A percentile compares a stretch with the other conserved stretches of the same genome.
Evolutionary conservation across 2,888 invertebrate species (phyloP).

Genomic region (Brachyptera risi): DNA sequence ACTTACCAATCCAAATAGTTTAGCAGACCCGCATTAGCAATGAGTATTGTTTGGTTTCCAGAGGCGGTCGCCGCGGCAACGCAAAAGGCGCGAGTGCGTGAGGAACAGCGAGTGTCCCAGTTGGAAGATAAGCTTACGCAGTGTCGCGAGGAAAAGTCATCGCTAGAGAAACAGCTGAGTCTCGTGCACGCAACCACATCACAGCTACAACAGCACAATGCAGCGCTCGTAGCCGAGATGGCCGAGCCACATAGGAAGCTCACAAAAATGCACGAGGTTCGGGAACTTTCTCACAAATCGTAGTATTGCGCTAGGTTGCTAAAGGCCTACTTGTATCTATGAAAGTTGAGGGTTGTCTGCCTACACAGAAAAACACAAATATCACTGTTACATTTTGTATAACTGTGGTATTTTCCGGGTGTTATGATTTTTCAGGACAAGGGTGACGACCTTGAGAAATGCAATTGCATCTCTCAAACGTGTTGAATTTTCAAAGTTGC

Average conservation of each 20-base stretch:
- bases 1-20: too few species aligned
- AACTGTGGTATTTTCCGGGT: background rate
- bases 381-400: too few species aligned
- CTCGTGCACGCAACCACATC: conserved; percentile 37
- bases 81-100: background rate
- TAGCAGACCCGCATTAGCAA: too few species aligned
- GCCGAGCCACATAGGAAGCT: conserved; percentile 42
- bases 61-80: background rate
- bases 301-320: too few species aligned
- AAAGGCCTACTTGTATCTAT: too few species aligned
- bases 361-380: too few species aligned
- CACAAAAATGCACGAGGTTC: conserved; percentile 37
- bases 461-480: too few species aligned
- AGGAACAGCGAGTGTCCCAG: conserved; percentile 23
- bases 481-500: too few species aligned
- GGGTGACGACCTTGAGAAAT: too few species aligned
- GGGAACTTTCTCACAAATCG: too few species aligned
- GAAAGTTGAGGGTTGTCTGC: too few species aligned
- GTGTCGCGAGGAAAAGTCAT: conserved; percentile 39
- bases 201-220: conserved; percentile 39
- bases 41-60: background rate
- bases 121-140: conserved; percentile 39
- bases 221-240: conserved; percentile 39
- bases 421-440: too few species aligned
- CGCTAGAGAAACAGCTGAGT: conserved; percentile 38